Percentiles rank a stretch among this genome's conserved stretches.
These are phyloP conservation scores for Dendrolimus kikuchii DNA, from an alignment of 1,140 invertebrate species.

Conservation along the genomic window DNA sequence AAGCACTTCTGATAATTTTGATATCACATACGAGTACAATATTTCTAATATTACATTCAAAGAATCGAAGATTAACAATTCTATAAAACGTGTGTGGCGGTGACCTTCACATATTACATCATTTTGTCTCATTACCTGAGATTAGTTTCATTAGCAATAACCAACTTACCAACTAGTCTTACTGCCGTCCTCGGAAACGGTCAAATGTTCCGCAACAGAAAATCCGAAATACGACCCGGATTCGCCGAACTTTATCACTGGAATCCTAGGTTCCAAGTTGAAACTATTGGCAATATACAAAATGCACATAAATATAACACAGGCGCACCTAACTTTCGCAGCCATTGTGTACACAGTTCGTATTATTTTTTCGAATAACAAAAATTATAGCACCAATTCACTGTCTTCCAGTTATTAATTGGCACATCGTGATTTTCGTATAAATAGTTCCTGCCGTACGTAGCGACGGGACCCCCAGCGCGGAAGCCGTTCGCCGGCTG, in stretches of 20 bases:
- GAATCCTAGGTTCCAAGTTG: slow-evolving; percentile 89
- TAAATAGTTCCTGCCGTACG: slow-evolving; percentile 18
- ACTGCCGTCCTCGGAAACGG: slow-evolving; percentile 56
- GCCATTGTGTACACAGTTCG: slow-evolving; percentile 49
- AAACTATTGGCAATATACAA: slow-evolving; percentile 73
- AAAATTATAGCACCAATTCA: slow-evolving; percentile 44
- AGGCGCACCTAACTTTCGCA: slow-evolving; percentile 32
- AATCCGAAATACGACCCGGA: slow-evolving; percentile 89
- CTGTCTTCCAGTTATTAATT: slow-evolving; percentile 52
- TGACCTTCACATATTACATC: slow-evolving; percentile 67
- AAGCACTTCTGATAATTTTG: slow-evolving; percentile 44
- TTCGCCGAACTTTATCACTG: slow-evolving; percentile 83
- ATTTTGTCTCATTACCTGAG: slow-evolving; percentile 35
- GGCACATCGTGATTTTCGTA: slow-evolving; percentile 63
- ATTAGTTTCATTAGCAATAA: slow-evolving; percentile 23
- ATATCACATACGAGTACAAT: slow-evolving; percentile 35
- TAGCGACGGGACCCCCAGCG: slow-evolving; percentile 48
- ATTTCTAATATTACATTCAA: slow-evolving; percentile 33
- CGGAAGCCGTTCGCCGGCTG: slow-evolving; percentile 54
- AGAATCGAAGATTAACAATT: slow-evolving; percentile 32
- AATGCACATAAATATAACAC: slow-evolving; percentile 63
- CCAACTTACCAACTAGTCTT: slow-evolving; percentile 76
- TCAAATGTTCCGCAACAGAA: slow-evolving; percentile 88
- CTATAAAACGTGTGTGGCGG: slow-evolving; percentile 41
- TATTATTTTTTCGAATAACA: slow-evolving; percentile 33